Conservation (phyloP, 2,113 vertebrate species). For the Lasiurus cinereus region DNA sequence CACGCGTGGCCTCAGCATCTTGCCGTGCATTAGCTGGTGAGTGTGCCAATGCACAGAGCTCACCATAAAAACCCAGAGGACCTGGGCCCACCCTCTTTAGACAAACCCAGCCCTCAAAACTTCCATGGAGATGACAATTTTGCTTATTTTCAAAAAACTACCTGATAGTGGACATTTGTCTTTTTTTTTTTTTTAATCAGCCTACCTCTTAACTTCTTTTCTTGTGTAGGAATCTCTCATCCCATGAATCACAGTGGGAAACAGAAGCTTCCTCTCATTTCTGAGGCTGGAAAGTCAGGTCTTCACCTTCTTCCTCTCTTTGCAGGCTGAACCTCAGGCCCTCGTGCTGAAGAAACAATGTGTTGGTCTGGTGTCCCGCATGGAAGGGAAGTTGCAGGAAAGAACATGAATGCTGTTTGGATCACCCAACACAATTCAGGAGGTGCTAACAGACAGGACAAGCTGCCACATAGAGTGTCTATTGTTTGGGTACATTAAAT, state of each 20-base stretch:
- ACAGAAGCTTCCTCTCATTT: background rate
- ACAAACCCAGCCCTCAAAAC: background rate
- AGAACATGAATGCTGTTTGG: background rate
- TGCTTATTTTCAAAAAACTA: background rate
- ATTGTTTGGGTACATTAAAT: background rate
- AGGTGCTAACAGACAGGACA: background rate
- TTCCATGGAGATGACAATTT: background rate
- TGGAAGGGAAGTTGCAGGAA: background rate
- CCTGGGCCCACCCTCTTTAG: background rate
- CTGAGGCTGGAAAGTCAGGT: background rate
- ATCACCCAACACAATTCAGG: rapidly evolving
- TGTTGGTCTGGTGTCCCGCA: rapidly evolving
- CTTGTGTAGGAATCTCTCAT: background rate
- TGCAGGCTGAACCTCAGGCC: no score
- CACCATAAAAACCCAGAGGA: background rate
- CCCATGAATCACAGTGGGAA: rapidly evolving
- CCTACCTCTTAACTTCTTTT: background rate
- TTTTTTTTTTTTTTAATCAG: background rate
- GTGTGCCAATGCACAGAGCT: rapidly evolving
- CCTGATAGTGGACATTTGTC: background rate
- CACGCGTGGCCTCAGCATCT: background rate
- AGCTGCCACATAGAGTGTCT: background rate
- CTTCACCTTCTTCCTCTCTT: background rate
- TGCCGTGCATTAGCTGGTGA: background rate
- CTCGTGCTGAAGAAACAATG: rapidly evolving